These are phyloP conservation scores for Dendrolimus pini DNA, from an alignment of 2,888 invertebrate genomes.

Conservation along the genomic window DNA sequence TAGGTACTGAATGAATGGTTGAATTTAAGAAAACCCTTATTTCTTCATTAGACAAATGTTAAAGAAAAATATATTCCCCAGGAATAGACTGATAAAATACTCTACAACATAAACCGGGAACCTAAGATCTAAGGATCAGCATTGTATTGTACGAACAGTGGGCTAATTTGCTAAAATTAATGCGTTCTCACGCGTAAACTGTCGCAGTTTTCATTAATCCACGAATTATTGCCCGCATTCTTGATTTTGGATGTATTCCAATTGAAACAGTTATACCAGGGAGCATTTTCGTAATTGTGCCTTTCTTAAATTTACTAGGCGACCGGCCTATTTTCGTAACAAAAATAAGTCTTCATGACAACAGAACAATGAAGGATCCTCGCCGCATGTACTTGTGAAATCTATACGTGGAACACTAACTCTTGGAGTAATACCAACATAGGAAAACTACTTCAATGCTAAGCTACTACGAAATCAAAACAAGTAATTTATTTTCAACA, in stretches of 20 bases:
- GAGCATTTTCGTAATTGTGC: constrained; percentile 61
- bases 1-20: no score
- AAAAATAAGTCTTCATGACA: constrained; percentile 29
- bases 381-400: not conserved
- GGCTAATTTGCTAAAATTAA: constrained; percentile 24
- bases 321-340: constrained; percentile 55
- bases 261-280: constrained; percentile 52
- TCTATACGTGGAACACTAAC: not conserved
- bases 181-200: constrained; percentile 26
- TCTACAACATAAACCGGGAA: no score
- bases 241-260: constrained; percentile 66
- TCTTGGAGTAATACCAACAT: constrained; percentile 4
- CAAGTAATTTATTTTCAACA: no score
- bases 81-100: no score
- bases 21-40: no score
- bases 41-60: no score
- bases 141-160: no score
- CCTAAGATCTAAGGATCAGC: no score
- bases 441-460: not conserved
- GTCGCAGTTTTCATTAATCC: constrained; percentile 58
- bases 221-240: constrained; percentile 55
- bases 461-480: not conserved
- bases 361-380: constrained; percentile 26
- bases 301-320: constrained; percentile 51
- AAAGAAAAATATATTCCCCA: no score